A percentile compares a stretch with the other conserved stretches of the same genome.
phyloP scores from a whole-genome alignment of 2,797 vertebrate species.

The Thalassophryne amazonica region DNA sequence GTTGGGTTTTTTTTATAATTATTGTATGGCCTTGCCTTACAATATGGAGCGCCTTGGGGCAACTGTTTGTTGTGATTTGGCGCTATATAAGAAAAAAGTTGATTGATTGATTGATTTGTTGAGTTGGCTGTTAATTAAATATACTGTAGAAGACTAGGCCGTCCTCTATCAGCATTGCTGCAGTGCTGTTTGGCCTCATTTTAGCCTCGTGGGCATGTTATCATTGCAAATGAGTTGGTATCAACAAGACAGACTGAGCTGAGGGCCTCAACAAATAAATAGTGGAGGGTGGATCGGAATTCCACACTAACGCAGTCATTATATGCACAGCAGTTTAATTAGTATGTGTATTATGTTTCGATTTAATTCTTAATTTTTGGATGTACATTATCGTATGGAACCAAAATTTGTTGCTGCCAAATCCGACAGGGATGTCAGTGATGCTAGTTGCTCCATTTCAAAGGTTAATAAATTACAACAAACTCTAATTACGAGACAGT shows the following conservation, averaged over 20 bases:
- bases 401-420: slow-evolving; percentile 7
- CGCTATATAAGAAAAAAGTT: too few relatives aligned
- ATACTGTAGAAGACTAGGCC: too few relatives aligned
- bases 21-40: too few relatives aligned
- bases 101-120: too few relatives aligned
- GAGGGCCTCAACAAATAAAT: slow-evolving; percentile 45
- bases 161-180: slow-evolving; percentile 45
- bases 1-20: too few relatives aligned
- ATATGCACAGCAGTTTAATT: background rate
- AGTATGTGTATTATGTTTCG: slow-evolving; percentile 8
- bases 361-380: background rate
- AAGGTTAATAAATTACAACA: slow-evolving; percentile 2
- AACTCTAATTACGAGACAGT: background rate
- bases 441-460: slow-evolving; percentile 1
- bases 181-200: slow-evolving; percentile 46
- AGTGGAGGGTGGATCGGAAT: slow-evolving; percentile 31
- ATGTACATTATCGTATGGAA: background rate
- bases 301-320: background rate
- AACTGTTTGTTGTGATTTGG: too few relatives aligned
- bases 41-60: too few relatives aligned
- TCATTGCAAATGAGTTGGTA: slow-evolving; percentile 66
- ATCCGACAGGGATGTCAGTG: background rate
- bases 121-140: slow-evolving; percentile 63
- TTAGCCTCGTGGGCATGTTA: slow-evolving; percentile 56
- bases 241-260: slow-evolving; percentile 32